A percentile compares a stretch with the other conserved stretches of the same genome.
Conservation (phyloP, 2,113 vertebrate species). For the Laticauda colubrina region DNA sequence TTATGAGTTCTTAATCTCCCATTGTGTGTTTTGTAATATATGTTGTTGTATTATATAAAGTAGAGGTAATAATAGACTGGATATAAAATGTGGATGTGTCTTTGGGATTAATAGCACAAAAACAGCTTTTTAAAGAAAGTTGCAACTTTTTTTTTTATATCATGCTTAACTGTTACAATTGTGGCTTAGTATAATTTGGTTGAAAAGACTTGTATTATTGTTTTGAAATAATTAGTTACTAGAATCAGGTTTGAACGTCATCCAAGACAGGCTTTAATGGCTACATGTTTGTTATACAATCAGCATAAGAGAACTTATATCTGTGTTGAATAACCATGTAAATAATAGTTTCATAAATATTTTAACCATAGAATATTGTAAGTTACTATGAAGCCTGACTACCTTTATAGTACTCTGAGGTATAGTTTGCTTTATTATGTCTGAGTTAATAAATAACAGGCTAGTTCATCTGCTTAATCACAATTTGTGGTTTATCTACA, state of each 20-base stretch:
- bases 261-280: background rate
- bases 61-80: background rate
- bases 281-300: background rate
- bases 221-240: background rate
- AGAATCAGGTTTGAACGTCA: too few species aligned
- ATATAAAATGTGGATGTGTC: background rate
- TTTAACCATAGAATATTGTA: background rate
- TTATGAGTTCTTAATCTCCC: background rate
- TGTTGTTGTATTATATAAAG: background rate
- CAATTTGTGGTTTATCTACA: background rate
- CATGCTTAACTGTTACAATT: background rate
- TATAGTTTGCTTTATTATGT: background rate
- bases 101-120: background rate
- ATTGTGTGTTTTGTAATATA: background rate
- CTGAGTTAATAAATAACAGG: background rate
- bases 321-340: background rate
- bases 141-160: background rate
- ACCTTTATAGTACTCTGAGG: background rate
- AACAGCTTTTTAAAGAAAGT: background rate
- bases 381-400: background rate
- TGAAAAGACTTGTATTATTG: background rate
- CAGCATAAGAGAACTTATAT: background rate
- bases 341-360: background rate
- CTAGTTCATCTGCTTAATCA: background rate
- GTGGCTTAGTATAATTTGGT: background rate